Evolutionary conservation across 2,888 invertebrate genomes (phyloP).

Genomic region (Philopedon plagiatum): DNA sequence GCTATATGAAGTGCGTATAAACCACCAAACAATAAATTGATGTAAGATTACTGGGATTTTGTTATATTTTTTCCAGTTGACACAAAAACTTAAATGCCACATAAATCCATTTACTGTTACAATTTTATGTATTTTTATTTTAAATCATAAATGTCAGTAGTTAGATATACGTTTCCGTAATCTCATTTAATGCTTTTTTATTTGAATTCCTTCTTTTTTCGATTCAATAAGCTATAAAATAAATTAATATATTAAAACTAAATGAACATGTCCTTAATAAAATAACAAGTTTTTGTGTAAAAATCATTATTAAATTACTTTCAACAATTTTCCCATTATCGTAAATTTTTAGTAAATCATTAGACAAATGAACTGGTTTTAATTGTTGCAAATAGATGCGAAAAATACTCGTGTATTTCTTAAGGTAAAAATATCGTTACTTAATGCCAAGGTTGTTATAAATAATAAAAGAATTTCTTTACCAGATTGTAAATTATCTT

Average conservation of each 20-base stretch:
- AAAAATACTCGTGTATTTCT: conserved; percentile 28
- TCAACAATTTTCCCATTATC: conserved; percentile 1
- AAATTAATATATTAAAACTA: conserved; percentile 22
- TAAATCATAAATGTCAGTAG: conserved; percentile 28
- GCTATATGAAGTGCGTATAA: not conserved
- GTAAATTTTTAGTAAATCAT: conserved; percentile 4
- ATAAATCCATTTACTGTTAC: conserved; percentile 24
- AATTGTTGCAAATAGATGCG: conserved; percentile 5
- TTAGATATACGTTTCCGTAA: conserved; percentile 27
- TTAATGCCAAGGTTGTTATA: conserved; percentile 31
- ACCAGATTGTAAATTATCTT: conserved; percentile 4
- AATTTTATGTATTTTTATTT: conserved; percentile 20
- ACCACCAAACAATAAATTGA: conserved; percentile 3
- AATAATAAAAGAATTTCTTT: conserved; percentile 22
- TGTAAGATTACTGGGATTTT: conserved; percentile 10
- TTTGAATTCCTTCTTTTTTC: conserved; percentile 20
- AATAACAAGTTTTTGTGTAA: conserved; percentile 6
- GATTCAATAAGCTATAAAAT: conserved; percentile 22
- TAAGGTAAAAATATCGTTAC: not conserved
- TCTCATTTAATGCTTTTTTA: conserved; percentile 20
- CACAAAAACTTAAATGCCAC: conserved; percentile 21
- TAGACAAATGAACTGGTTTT: not conserved
- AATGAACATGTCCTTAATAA: conserved; percentile 1
- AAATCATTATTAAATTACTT: conserved; percentile 15
- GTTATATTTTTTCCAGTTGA: conserved; percentile 12